phyloP scores from a whole-genome alignment of 37 sponge, comb jelly and placozoan genomes.

The Halichondria panicea region DNA sequence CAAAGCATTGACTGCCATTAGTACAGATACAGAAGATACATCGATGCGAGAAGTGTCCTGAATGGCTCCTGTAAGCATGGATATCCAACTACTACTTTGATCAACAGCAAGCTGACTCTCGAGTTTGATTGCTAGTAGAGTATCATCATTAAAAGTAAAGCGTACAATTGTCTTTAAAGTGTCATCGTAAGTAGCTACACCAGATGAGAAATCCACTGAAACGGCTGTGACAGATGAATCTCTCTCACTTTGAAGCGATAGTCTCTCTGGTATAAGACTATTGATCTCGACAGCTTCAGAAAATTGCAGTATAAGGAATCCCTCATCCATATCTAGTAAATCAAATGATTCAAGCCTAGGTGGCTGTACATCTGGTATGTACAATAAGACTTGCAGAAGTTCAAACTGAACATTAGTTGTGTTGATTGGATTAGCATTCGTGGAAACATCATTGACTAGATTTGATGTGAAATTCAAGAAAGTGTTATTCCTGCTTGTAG shows the following conservation, averaged over 20 bases:
- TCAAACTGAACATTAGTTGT: constrained; percentile 6
- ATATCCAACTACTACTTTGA: constrained; percentile 50
- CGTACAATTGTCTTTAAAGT: constrained; percentile 31
- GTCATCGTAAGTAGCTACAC: constrained; percentile 42
- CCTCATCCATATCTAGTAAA: constrained; percentile 62
- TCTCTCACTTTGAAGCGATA: constrained; percentile 13
- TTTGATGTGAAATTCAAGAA: constrained; percentile 70
- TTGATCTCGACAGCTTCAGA: constrained; percentile 71
- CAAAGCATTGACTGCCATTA: constrained; percentile 26
- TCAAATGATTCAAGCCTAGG: constrained; percentile 51
- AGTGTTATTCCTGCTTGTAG: constrained; percentile 45
- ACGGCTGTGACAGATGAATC: background rate
- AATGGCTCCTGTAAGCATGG: constrained; percentile 48
- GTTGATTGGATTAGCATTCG: constrained; percentile 27
- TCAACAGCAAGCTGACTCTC: constrained; percentile 43
- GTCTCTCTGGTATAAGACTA: background rate
- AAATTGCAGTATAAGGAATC: constrained; percentile 58
- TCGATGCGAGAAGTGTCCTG: constrained; percentile 72
- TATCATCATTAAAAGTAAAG: constrained; percentile 47
- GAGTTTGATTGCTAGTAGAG: constrained; percentile 67
- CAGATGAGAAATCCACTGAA: constrained; percentile 49
- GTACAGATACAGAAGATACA: constrained; percentile 4
- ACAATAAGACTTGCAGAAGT: constrained; percentile 41
- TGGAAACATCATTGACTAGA: constrained; percentile 65
- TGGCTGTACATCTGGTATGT: constrained; percentile 27